A percentile compares a stretch with the other conserved stretches of the same genome.
These are phyloP conservation scores for Tribolium freemani DNA, from an alignment of 2,888 invertebrate genomes.

Conservation along the genomic window DNA sequence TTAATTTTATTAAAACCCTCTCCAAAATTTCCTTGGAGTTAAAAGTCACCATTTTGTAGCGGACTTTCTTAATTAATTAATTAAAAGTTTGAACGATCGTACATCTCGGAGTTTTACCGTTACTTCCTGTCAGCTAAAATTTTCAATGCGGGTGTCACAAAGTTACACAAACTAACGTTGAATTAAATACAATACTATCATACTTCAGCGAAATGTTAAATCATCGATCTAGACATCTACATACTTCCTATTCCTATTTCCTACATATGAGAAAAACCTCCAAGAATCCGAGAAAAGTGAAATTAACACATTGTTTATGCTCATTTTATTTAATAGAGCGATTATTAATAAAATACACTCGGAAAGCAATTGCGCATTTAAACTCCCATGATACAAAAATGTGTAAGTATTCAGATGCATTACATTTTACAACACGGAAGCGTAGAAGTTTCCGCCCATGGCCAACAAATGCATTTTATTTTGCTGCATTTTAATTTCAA, in stretches of 20 bases:
- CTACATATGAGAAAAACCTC: background rate
- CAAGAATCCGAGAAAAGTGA: background rate
- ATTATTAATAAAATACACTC: constrained; percentile 11
- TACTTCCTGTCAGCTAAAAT: constrained; percentile 20
- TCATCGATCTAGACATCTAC: background rate
- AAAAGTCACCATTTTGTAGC: constrained; percentile 4
- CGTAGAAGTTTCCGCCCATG: background rate
- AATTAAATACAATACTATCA: background rate
- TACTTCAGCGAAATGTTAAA: background rate
- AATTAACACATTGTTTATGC: constrained; percentile 7
- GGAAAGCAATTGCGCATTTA: constrained; percentile 1
- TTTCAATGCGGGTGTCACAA: constrained; percentile 11
- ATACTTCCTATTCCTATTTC: background rate
- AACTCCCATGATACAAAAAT: no score
- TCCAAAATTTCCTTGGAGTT: background rate
- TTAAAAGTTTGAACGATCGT: constrained; percentile 19
- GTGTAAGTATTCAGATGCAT: background rate
- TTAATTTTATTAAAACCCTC: background rate
- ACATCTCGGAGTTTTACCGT: constrained; percentile 18
- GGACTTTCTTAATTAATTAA: constrained; percentile 15
- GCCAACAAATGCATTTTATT: background rate
- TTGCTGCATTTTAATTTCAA: background rate
- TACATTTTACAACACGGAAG: background rate
- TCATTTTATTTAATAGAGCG: background rate
- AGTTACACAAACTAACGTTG: background rate